Evolutionary conservation across 2,888 invertebrate genomes (phyloP), one percentile per base, ranked within the genome.

Genomic region (Exocentrus adspersus): DNA sequence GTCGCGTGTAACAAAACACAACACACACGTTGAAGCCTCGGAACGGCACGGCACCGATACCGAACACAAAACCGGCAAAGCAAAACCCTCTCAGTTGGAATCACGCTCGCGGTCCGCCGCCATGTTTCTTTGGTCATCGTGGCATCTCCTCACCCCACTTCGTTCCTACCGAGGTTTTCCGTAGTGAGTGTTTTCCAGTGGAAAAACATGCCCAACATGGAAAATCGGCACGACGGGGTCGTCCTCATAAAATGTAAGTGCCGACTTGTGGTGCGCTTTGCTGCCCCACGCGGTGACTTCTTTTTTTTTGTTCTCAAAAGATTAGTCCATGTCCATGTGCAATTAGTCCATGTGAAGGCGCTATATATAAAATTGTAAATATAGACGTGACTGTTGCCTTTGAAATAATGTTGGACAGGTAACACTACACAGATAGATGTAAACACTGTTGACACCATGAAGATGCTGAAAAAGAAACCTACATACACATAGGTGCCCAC

Each of bases 221-320:
- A 89, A 82, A 88, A 89, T 80, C 87, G 87, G 83, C 88, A 88
- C 82, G 89, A 89, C 84, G 89, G 89, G 77, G 89, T 90, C 80
- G 88, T 90, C 76, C 87, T 90, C 83, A 90, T 90, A 80, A 90
- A 90, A 86, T 90, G 90, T 90, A 86, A 89, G 90, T 88, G 30
- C 20, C n/a, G n/a, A n/a, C n/a, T 37, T 37, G 52, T 12, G 42
- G 30, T 30, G 28, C 17, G n/a, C 30, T 28, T 46, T 20, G 6
- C 17, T 30, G 53, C 62, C 62, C 57, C 61, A 64, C 61, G 58
- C 58, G 45, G 63, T 51, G 51, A 43, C 61, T 65, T 43, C 5
- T 28, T 43, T 21, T 54, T 43, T 42, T 54, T 54, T 20, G 54
- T 54, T n/a, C n/a, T n/a, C n/a, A n/a, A n/a, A n/a, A n/a, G n/a